Base-by-base conservation (phyloP, 2,888 invertebrate genomes). In the Dicycla oo region DNA sequence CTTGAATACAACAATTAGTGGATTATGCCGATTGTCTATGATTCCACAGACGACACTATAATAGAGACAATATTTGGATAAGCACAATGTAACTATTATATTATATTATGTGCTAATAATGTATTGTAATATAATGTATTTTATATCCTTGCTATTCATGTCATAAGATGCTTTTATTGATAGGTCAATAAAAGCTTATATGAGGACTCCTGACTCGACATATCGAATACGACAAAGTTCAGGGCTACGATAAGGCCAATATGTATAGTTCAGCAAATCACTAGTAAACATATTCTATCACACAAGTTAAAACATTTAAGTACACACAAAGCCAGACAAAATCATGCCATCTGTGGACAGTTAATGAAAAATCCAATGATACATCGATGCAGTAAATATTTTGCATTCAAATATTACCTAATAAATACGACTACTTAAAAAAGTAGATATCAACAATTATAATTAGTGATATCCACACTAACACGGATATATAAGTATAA, bases 401-500 rank as follows among this genome's bases (percentile, higher is more conserved):
- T 87, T 87, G 84, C 84, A 88, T 91, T 86, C 85, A 89, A 78
- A 89, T 90, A 90, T 84, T 84, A 85, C 85, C 87, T 91, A 88
- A 87, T 90, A 90, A 90, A 93, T 92, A 93, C 88, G 83, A 90
- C 91, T 93, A 93, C 92, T 89, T 93, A 91, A 90, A 91, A 93
- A 93, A 91, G 92, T 94, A 92, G 93, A 94, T 92, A 93, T 91
- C 93, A 94, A 93, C 92, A 93, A 90, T 89, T 91, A 91, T 86
- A 91, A 89, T 90, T 91, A 90, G 89, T 91, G 91, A 92, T 92
- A 93, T 89, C 93, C 91, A 93, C 91, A 90, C 93, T 93, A 94
- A 94, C 92, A 93, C 91, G 93, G 93, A 93, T 94, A 94, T 93
- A 90, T 91, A 90, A 91, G 91, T 94, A 94, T 93, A 95, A 95